phyloP scores from a whole-genome alignment of 2,797 vertebrate genomes.

The Holocentrus rufus region DNA sequence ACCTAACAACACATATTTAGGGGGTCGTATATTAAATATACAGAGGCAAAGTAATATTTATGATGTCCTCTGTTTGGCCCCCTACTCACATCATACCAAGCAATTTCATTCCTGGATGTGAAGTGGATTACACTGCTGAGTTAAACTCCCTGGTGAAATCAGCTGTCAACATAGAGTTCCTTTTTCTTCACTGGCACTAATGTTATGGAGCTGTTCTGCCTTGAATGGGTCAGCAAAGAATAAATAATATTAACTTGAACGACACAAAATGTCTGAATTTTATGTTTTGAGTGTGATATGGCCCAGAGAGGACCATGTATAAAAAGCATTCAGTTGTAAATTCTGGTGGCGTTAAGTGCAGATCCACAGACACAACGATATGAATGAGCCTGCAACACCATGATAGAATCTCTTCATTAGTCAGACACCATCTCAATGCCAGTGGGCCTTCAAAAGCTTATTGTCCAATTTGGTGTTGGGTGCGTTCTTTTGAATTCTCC shows the following conservation, averaged over 20 bases:
- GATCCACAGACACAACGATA: conserved; percentile 23
- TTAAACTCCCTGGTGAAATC: background rate
- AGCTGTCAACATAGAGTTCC: background rate
- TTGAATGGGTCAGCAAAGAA: conserved; percentile 36
- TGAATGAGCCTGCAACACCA: conserved; percentile 15
- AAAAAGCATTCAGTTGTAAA: conserved; percentile 15
- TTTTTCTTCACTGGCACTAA: background rate
- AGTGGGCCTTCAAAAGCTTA: conserved; percentile 23
- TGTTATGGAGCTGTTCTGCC: conserved; percentile 23
- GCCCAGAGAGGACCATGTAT: background rate
- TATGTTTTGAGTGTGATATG: conserved; percentile 32
- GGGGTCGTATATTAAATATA: background rate
- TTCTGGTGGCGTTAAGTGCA: conserved; percentile 3
- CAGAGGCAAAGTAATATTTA: background rate
- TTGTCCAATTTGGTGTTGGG: conserved; percentile 9
- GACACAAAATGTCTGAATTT: conserved; percentile 23
- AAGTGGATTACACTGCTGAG: background rate
- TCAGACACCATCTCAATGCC: conserved; percentile 31
- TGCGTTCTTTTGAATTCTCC: conserved; percentile 24
- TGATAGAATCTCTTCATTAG: conserved; percentile 48
- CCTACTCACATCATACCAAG: background rate
- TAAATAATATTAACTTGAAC: conserved; percentile 3
- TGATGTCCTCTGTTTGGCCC: background rate
- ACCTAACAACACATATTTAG: background rate
- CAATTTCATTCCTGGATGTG: background rate